Evolutionary conservation across 2,888 invertebrate genomes (phyloP).

Genomic region (Saturnia japonica): DNA sequence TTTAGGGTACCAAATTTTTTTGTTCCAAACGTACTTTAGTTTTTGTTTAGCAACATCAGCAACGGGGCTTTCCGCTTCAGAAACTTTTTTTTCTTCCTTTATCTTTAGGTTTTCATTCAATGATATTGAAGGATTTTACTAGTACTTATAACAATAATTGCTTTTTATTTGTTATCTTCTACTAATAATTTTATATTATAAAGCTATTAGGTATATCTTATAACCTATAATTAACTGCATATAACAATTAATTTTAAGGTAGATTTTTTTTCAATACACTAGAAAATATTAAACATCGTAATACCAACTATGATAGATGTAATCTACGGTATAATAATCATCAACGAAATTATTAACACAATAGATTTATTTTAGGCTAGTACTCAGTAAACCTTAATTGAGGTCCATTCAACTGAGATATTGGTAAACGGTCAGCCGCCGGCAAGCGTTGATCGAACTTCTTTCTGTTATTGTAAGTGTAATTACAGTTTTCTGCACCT

Average conservation of each 20-base stretch:
- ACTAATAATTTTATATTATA: no score
- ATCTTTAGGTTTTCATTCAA: no score
- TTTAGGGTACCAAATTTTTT: no score
- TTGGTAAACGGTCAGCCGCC: slow-evolving; percentile 60
- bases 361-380: slow-evolving; percentile 57
- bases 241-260: neutral
- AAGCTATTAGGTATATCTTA: no score
- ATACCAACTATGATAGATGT: slow-evolving; percentile 27
- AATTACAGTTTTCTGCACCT: slow-evolving; percentile 34
- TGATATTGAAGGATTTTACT: no score
- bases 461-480: slow-evolving; percentile 46
- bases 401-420: slow-evolving; percentile 66
- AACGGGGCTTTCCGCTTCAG: no score
- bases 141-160: no score
- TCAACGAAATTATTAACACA: slow-evolving; percentile 50
- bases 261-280: neutral
- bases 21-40: no score
- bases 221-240: no score
- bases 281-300: neutral
- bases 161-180: no score
- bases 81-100: no score
- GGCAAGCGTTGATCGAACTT: slow-evolving; percentile 49
- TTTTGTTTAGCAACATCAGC: no score
- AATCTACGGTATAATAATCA: slow-evolving; percentile 62
- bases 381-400: slow-evolving; percentile 62